These are phyloP conservation scores for Harpagifer antarcticus DNA, from an alignment of 2,797 vertebrate species.

Conservation along the genomic window DNA sequence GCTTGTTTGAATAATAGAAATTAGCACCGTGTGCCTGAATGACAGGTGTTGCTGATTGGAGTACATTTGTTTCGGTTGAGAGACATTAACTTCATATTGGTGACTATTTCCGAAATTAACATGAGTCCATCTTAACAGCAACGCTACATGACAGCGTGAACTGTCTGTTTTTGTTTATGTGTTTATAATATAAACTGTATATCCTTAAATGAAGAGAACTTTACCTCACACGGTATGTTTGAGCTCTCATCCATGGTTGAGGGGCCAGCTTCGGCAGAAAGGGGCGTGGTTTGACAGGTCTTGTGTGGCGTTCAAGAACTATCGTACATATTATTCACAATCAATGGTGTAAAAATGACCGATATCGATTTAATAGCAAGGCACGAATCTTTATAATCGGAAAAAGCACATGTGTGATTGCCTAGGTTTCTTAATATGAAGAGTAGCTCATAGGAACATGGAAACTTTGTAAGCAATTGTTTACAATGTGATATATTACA, in stretches of 20 bases:
- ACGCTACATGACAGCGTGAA: accelerated
- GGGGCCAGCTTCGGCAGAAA: not conserved
- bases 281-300: constrained; percentile 71
- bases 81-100: not conserved
- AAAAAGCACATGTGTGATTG: not conserved
- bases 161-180: accelerated
- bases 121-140: no score
- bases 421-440: not conserved
- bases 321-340: accelerated
- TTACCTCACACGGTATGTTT: not conserved
- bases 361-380: not conserved
- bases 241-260: not conserved
- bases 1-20: not conserved
- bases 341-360: accelerated
- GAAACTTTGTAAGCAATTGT: not conserved
- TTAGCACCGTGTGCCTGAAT: not conserved
- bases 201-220: no score
- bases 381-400: accelerated
- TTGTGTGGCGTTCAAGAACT: constrained; percentile 49
- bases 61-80: not conserved
- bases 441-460: not conserved
- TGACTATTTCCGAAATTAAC: not conserved
- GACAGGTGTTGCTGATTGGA: constrained; percentile 37
- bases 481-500: not conserved
- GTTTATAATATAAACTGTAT: no score